phyloP scores from a whole-genome alignment of 1,140 invertebrate genomes.

The Trichomalopsis sarcophagae region DNA sequence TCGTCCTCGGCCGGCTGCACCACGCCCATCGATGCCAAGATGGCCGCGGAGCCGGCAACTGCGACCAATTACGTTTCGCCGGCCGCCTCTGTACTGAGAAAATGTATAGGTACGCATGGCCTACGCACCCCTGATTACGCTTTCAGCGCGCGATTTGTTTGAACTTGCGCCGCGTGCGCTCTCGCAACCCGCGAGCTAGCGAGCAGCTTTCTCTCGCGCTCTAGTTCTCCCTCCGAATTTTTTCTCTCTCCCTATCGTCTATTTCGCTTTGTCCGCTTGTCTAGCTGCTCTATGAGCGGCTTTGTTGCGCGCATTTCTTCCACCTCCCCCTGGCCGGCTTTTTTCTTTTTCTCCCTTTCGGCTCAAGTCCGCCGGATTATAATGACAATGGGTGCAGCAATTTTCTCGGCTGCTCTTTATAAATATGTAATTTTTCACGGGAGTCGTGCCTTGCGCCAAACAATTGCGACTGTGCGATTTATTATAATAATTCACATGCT shows the following conservation, averaged over 20 bases:
- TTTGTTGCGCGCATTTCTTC: conserved; percentile 56
- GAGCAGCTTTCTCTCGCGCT: background rate
- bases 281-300: background rate
- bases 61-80: background rate
- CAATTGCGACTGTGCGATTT: too few relatives aligned
- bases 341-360: background rate
- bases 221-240: background rate
- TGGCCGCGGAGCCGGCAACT: background rate
- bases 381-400: conserved; percentile 66
- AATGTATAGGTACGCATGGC: background rate
- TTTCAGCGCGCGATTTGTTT: background rate
- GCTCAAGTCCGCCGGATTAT: conserved; percentile 54
- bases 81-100: background rate
- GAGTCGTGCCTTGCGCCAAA: background rate
- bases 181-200: too few relatives aligned
- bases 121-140: background rate
- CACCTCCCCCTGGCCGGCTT: conserved; percentile 50
- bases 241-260: background rate
- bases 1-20: background rate
- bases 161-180: background rate
- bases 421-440: conserved; percentile 63
- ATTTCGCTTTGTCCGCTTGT: background rate
- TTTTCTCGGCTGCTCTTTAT: conserved; percentile 55
- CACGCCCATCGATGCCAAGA: conserved; percentile 7
- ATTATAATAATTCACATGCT: too few relatives aligned